Evolutionary conservation across 2,113 vertebrate species (phyloP).

Genomic region (Aviceda subcristata): DNA sequence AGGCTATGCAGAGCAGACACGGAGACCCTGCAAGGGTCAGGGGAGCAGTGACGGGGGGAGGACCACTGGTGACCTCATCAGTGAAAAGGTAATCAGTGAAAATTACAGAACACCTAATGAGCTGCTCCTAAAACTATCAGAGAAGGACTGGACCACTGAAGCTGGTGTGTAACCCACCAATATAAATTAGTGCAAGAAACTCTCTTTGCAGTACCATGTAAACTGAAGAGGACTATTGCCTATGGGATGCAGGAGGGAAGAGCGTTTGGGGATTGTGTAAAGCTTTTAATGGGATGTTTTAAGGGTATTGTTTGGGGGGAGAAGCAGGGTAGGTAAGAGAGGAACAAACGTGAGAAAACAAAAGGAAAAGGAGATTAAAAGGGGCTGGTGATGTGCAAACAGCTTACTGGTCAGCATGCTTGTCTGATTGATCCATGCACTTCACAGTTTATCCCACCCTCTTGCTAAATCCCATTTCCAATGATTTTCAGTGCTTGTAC

Average conservation of each 20-base stretch:
- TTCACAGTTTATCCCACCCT: not conserved
- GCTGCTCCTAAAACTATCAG: not conserved
- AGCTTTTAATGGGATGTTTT: not conserved
- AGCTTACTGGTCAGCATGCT: not conserved
- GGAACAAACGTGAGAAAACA: not conserved
- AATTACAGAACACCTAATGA: not conserved
- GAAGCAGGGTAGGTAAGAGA: not conserved
- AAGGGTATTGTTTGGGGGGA: not conserved
- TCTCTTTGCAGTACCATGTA: not conserved
- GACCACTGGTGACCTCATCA: not conserved
- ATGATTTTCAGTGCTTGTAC: accelerated
- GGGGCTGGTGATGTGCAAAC: not conserved
- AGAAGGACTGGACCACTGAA: not conserved
- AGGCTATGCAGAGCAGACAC: not conserved
- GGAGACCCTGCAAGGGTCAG: not conserved
- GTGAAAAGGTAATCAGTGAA: not conserved
- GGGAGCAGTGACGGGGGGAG: not conserved
- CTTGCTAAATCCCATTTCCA: not conserved
- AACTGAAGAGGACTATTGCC: not conserved
- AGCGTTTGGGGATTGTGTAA: not conserved
- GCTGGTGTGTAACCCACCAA: not conserved
- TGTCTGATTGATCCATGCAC: not conserved
- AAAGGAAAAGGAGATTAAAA: not conserved
- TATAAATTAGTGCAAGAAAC: not conserved
- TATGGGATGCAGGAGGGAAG: not conserved